Evolutionary conservation across 2,888 invertebrate species (phyloP), one percentile per base, ranked within the genome.

Genomic region (Phyllotreta striolata): DNA sequence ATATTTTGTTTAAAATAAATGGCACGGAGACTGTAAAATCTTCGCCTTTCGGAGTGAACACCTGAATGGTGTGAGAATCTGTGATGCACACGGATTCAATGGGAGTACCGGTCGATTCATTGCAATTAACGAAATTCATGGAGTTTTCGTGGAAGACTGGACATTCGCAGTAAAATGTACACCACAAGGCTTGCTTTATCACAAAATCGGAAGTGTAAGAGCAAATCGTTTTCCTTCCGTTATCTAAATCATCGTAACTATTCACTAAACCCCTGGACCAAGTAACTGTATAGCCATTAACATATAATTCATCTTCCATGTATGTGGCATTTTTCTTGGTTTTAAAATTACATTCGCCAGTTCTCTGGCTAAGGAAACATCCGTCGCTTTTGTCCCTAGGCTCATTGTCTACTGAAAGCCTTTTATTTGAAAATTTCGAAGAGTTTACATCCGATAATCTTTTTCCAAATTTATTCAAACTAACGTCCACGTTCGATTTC

Each of bases 291-390:
- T 91, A 88, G 1, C 91, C 93, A 73, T 89, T 91, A 1, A 93
- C 88, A 84, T 95, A 96, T 57, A 96, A 82, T 78, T 96, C 96
- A 78, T 96, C 95, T 80, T 95, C 95, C 72, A 78, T 88, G 85
- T 74, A 81, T 55, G 82, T 78, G 70, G 70, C 66, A 55, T 70
- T 66, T 24, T 66, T 43, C 67, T 72, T 74, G 8, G 70, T 68
- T 47, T 39, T 51, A 40, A 70, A 66, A 46, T 35, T 54, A 12
- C 62, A 41, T 38, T 40, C 40, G 8, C 61, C 59, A 13, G 12
- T 35, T 43, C 4, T 43, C 14, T 24, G 24, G 4, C 4, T 24
- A 24, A 24, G 24, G 24, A 24, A 24, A 56, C 37, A 59, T 51
- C 64, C 66, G 41, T 35, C 52, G 47, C 59, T 65, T 37, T 64